Evolutionary conservation across 2,113 vertebrate species (phyloP), one percentile per base, ranked within the genome.

Genomic region (Tupaia tana): DNA sequence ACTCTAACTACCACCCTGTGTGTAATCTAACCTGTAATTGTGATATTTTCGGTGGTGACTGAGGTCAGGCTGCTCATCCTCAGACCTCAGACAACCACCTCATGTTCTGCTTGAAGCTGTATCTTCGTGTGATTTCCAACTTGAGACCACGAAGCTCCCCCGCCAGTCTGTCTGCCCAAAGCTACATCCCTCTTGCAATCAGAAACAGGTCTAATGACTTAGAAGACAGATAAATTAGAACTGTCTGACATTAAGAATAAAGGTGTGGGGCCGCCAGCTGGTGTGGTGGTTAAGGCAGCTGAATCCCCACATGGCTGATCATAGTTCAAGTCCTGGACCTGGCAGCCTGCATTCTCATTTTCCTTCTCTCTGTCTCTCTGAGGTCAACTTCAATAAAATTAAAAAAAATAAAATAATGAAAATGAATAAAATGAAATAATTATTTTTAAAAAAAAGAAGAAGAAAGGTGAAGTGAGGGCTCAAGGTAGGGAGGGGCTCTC

Each of bases 31-130:
- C 43, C 34, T 84, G 64, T 83, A 91, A 89, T 10, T 54, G 52
- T 75, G 91, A 66, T 14, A 58, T 34, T 84, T 85, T 43, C 7
- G 52, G 74, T 95, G 88, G 7, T 34, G 81, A 83, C 89, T 75
- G 64, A 73, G 80, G 94, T 80, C 89, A 93, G 93, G 71, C 71
- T 90, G 84, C 66, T 64, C 67, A 67, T 71, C 78, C 63, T 52
- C 54, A 69, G 52, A 79, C 69, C 77, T 43, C 77, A 92, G 78
- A 86, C 83, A 66, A 83, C 89, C 90, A 43, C 63, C 67, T 43
- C 59, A 9, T 6, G 43, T 7, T 58, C 22, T 70, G 71, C 58
- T 78, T 16, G 22, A 82, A 86, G 88, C 31, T 80, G 6, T n/a
- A 22, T 19, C 77, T 59, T 16, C n/a, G 31, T 74, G 12, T 2